Evolutionary conservation across 2,888 invertebrate species (phyloP).

Genomic region (Catotricha subobsoleta): DNA sequence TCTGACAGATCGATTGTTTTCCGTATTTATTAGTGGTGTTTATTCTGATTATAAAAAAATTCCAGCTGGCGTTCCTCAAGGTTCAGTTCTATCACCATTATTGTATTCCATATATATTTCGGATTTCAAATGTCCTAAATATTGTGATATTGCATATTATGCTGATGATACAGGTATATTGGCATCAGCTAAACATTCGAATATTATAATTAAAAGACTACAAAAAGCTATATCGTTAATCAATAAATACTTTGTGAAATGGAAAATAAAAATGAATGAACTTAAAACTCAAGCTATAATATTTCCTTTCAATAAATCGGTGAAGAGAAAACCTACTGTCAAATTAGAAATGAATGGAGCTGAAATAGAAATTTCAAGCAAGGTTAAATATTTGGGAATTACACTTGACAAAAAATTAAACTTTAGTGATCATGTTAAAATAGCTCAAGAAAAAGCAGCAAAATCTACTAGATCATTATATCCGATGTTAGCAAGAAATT

Average conservation of each 20-base stretch:
- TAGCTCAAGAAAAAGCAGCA: no score
- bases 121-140: constrained; percentile 9
- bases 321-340: neutral
- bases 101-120: constrained; percentile 14
- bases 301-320: constrained; percentile 5
- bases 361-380: no score
- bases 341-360: neutral
- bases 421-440: no score
- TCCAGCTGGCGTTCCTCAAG: constrained; percentile 18
- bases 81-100: constrained; percentile 13
- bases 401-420: no score
- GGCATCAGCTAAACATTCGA: constrained; percentile 3
- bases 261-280: constrained; percentile 10
- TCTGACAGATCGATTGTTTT: constrained; percentile 13
- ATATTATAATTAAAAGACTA: neutral
- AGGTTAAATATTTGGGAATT: no score
- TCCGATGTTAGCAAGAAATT: no score
- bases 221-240: neutral
- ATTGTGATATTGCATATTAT: constrained; percentile 8
- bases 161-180: constrained; percentile 12
- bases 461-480: no score
- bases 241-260: constrained; percentile 8
- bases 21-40: constrained; percentile 12
- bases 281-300: constrained; percentile 9
- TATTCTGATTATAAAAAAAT: constrained; percentile 9